These are phyloP conservation scores for Hermaeophaga mercurialis DNA, from an alignment of 2,888 invertebrate genomes.

Conservation along the genomic window DNA sequence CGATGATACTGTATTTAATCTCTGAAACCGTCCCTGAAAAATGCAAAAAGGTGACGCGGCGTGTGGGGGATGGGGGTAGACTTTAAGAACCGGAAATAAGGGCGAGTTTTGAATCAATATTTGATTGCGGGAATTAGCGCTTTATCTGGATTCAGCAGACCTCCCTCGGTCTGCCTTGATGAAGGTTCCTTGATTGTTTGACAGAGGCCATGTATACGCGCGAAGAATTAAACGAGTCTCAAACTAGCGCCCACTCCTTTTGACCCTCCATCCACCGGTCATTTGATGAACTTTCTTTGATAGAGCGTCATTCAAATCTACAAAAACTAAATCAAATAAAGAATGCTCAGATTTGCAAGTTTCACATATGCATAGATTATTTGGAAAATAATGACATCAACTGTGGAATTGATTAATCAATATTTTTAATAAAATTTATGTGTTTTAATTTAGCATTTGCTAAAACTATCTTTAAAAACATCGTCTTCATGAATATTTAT, in stretches of 20 bases:
- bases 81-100: conserved; percentile 53
- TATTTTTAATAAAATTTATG: too few species aligned
- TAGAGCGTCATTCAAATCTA: too few species aligned
- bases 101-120: conserved; percentile 60
- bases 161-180: conserved; percentile 54
- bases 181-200: conserved; percentile 60
- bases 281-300: too few species aligned
- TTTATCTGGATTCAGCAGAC: conserved; percentile 60
- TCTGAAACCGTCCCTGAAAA: conserved; percentile 11
- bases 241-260: conserved; percentile 2
- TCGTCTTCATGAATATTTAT: too few species aligned
- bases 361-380: too few species aligned
- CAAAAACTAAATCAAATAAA: too few species aligned
- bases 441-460: too few species aligned
- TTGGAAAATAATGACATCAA: too few species aligned
- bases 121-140: conserved; percentile 61
- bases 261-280: conserved; percentile 12
- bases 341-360: too few species aligned
- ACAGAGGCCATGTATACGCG: conserved; percentile 57
- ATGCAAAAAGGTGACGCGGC: conserved; percentile 47
- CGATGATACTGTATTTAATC: too few species aligned
- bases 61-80: conserved; percentile 45
- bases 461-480: too few species aligned
- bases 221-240: conserved; percentile 55
- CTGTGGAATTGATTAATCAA: too few species aligned